These are phyloP conservation scores for Acronicta psi DNA, from an alignment of 2,888 invertebrate genomes.

Conservation along the genomic window DNA sequence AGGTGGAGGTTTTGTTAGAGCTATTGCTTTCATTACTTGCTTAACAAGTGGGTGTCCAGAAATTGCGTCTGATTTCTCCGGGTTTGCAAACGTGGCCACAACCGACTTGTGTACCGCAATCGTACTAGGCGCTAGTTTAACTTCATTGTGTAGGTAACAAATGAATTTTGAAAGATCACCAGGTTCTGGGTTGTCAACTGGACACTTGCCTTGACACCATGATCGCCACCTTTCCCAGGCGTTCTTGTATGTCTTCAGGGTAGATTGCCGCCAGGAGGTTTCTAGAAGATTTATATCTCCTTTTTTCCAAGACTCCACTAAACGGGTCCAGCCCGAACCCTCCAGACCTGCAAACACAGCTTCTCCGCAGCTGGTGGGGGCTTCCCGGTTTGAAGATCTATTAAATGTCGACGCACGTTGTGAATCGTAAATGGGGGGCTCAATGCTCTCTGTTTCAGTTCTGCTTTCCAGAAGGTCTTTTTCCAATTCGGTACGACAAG, in stretches of 20 bases:
- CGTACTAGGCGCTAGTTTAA: not conserved
- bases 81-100: constrained; percentile 3
- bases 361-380: constrained; percentile 3
- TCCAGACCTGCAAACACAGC: constrained; percentile 7
- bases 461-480: constrained; percentile 39
- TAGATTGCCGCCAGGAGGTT: constrained; percentile 43
- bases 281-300: too few relatives aligned
- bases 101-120: constrained; percentile 8
- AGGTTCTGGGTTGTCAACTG: constrained; percentile 6
- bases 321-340: too few relatives aligned
- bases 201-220: constrained; percentile 3
- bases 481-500: constrained; percentile 42
- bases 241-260: constrained; percentile 41
- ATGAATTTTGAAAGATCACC: not conserved
- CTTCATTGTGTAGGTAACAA: too few relatives aligned
- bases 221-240: constrained; percentile 25
- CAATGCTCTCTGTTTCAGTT: constrained; percentile 23
- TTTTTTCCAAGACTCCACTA: too few relatives aligned
- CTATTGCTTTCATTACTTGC: too few relatives aligned
- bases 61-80: too few relatives aligned
- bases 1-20: too few relatives aligned
- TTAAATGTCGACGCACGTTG: constrained; percentile 8
- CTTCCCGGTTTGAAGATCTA: constrained; percentile 8
- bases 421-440: constrained; percentile 1
- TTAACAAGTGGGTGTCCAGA: not conserved